Percentiles rank a stretch among this genome's conserved stretches.
These are phyloP conservation scores for Drosophila elegans DNA, from an alignment of 1,140 invertebrate genomes.

Conservation along the genomic window DNA sequence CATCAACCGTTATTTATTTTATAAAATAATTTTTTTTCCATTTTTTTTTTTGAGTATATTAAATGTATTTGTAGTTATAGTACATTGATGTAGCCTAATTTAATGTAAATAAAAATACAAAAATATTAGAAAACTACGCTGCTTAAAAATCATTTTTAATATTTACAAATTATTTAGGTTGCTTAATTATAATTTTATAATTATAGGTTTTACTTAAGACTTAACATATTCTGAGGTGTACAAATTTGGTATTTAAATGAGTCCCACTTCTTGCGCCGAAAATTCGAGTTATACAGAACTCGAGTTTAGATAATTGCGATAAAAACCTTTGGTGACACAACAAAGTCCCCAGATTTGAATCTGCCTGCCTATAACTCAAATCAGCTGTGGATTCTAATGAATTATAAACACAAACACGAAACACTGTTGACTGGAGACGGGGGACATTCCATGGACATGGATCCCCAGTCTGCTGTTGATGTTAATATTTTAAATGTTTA, in stretches of 20 bases:
- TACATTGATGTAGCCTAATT: constrained; percentile 31
- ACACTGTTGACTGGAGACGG: background rate
- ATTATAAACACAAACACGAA: constrained; percentile 47
- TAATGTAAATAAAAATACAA: constrained; percentile 25
- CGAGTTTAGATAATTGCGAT: constrained; percentile 1
- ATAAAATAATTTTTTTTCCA: constrained; percentile 26
- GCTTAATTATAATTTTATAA: background rate
- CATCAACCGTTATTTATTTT: constrained; percentile 37
- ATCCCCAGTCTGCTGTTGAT: constrained; percentile 52
- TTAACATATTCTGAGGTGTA: background rate
- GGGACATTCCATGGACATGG: constrained; percentile 44
- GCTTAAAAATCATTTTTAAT: background rate
- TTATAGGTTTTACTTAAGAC: too few relatives aligned
- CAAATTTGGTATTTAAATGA: background rate
- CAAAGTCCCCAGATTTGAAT: constrained; percentile 9
- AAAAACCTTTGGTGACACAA: background rate
- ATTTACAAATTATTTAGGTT: background rate
- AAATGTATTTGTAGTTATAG: constrained; percentile 36
- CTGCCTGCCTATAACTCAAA: constrained; percentile 30
- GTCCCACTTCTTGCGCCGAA: background rate
- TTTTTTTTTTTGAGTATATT: constrained; percentile 29
- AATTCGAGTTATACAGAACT: background rate
- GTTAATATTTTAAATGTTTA: constrained; percentile 82
- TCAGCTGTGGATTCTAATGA: constrained; percentile 60
- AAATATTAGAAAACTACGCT: background rate